Evolutionary conservation across 2,888 invertebrate species (phyloP).

Genomic region (Oasisia sp.): DNA sequence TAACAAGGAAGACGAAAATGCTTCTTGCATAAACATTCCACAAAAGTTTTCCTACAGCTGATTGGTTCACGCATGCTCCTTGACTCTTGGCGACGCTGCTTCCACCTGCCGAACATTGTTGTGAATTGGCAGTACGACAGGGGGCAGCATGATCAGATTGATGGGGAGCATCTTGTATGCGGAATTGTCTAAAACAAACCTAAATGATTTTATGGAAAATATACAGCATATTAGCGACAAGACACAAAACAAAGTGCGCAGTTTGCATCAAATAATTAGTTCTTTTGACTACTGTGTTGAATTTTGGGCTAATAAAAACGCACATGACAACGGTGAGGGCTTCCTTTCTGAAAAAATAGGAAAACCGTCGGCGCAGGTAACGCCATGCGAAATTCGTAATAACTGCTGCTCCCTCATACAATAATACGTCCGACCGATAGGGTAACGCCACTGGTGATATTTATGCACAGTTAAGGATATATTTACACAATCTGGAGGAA

Average conservation of each 20-base stretch:
- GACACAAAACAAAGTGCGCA: too few relatives aligned
- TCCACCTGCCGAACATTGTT: not conserved
- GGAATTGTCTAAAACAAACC: too few relatives aligned
- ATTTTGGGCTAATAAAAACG: too few relatives aligned
- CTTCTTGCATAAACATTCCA: not conserved
- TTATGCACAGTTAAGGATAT: not conserved
- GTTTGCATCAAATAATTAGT: too few relatives aligned
- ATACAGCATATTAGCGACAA: too few relatives aligned
- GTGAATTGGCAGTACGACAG: not conserved
- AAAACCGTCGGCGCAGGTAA: too few relatives aligned
- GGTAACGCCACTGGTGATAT: not conserved
- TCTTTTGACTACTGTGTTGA: too few relatives aligned
- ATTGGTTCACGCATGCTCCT: constrained; percentile 17
- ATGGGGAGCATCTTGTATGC: not conserved
- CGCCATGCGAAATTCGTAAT: not conserved
- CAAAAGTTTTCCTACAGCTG: constrained; percentile 5
- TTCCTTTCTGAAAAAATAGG: too few relatives aligned
- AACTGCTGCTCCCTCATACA: not conserved
- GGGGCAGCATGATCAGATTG: not conserved
- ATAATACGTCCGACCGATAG: not conserved
- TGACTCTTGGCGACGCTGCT: not conserved
- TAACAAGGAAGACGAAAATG: not conserved
- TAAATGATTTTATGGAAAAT: too few relatives aligned
- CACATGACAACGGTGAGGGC: too few relatives aligned
- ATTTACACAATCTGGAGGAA: not conserved